These are phyloP conservation scores for Aspidiotus rigidus DNA, from an alignment of 2,888 invertebrate species.

Conservation along the genomic window DNA sequence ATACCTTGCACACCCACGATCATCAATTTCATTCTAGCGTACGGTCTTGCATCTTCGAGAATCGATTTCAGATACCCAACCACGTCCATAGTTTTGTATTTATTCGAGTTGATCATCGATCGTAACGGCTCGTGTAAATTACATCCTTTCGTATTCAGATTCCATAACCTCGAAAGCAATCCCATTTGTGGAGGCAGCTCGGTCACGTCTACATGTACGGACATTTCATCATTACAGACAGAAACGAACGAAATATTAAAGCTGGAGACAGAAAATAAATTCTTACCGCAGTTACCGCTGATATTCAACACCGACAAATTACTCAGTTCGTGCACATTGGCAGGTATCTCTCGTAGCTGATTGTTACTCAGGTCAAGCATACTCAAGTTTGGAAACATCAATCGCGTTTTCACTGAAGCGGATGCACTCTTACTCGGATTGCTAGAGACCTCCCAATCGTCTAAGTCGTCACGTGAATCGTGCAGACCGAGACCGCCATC, in stretches of 20 bases:
- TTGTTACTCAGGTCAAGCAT: constrained; percentile 93
- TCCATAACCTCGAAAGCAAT: constrained; percentile 87
- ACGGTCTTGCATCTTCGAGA: constrained; percentile 80
- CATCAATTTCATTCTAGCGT: constrained; percentile 92
- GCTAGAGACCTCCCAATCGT: constrained; percentile 40
- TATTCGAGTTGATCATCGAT: constrained; percentile 83
- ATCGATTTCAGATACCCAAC: constrained; percentile 86
- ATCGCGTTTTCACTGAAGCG: constrained; percentile 48
- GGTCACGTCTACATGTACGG: constrained; percentile 53
- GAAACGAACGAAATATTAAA: background rate
- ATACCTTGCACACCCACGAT: constrained; percentile 81
- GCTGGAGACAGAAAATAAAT: background rate
- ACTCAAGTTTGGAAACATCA: constrained; percentile 86
- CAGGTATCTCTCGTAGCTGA: constrained; percentile 64
- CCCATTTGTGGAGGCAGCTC: constrained; percentile 95
- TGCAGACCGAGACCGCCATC: constrained; percentile 53
- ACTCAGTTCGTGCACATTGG: constrained; percentile 71
- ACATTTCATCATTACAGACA: background rate
- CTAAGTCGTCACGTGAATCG: constrained; percentile 47
- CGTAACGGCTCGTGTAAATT: constrained; percentile 75
- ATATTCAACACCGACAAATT: constrained; percentile 91
- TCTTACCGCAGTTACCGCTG: constrained; percentile 64
- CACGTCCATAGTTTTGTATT: constrained; percentile 90
- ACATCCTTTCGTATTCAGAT: constrained; percentile 85
- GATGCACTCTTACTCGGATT: constrained; percentile 5